Conservation (phyloP, 92 coral and sea anemone species). For the Porites cylindrica region DNA sequence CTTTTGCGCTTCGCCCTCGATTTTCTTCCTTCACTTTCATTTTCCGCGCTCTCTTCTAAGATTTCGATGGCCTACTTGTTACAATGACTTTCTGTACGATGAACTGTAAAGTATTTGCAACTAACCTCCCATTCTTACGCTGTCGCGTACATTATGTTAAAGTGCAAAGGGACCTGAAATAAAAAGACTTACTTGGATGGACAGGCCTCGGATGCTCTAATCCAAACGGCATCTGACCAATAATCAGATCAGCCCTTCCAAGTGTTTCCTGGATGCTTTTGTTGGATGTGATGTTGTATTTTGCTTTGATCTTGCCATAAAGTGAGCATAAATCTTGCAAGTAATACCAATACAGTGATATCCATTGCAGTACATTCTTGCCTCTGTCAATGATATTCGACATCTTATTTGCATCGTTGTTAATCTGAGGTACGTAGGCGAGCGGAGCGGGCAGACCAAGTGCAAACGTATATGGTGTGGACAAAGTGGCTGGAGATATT, state of each 20-base stretch:
- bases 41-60: too few relatives aligned
- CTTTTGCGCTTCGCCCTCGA: too few relatives aligned
- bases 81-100: too few relatives aligned
- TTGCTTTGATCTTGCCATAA: constrained; percentile 24
- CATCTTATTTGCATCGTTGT: neutral
- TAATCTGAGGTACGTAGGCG: constrained; percentile 44
- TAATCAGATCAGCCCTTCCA: constrained; percentile 44
- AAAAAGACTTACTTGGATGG: constrained; percentile 29
- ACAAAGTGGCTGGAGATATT: constrained; percentile 10
- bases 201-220: constrained; percentile 41
- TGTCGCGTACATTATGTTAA: too few relatives aligned
- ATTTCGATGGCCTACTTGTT: too few relatives aligned
- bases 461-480: constrained; percentile 8
- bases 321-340: neutral
- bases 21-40: too few relatives aligned
- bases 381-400: constrained; percentile 17
- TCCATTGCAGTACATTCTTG: constrained; percentile 18
- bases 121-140: too few relatives aligned
- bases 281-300: constrained; percentile 54
- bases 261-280: constrained; percentile 53
- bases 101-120: too few relatives aligned
- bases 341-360: neutral
- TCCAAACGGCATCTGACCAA: constrained; percentile 27
- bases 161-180: too few relatives aligned
- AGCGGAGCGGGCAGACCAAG: constrained; percentile 25